Evolutionary conservation across 2,797 vertebrate species (phyloP).

Genomic region (Sebastes minor): DNA sequence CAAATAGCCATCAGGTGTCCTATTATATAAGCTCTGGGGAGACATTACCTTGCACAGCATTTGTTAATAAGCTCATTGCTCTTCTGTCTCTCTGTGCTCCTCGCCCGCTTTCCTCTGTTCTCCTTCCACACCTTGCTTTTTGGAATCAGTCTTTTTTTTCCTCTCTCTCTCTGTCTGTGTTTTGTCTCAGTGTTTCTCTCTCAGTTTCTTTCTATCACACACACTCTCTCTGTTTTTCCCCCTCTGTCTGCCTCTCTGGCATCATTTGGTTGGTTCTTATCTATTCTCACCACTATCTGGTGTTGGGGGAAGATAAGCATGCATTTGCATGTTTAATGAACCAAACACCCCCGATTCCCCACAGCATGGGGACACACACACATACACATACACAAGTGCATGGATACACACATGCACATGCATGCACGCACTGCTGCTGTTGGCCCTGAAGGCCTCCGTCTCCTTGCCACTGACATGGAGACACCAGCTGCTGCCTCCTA

Average conservation of each 20-base stretch:
- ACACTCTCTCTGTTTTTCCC: constrained; percentile 20
- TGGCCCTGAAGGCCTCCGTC: constrained; percentile 59
- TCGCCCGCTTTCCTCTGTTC: not conserved
- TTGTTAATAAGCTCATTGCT: constrained; percentile 45
- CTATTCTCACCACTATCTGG: constrained; percentile 83
- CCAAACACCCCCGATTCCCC: constrained; percentile 66
- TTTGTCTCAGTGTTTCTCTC: constrained; percentile 42
- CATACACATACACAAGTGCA: constrained; percentile 6
- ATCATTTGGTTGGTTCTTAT: constrained; percentile 78
- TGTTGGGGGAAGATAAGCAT: constrained; percentile 86
- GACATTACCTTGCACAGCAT: constrained; percentile 32
- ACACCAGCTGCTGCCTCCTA: constrained; percentile 73
- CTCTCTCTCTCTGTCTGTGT: constrained; percentile 21
- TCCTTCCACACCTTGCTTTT: constrained; percentile 20
- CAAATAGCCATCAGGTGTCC: constrained; percentile 46
- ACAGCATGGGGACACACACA: constrained; percentile 56
- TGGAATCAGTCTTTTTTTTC: not conserved
- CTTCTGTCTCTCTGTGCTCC: constrained; percentile 13
- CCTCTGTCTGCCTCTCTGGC: constrained; percentile 54
- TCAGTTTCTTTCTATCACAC: constrained; percentile 34
- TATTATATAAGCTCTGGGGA: constrained; percentile 36
- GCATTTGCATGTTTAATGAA: constrained; percentile 85
- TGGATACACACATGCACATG: not conserved
- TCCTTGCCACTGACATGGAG: constrained; percentile 69
- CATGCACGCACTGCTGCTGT: constrained; percentile 5